These are phyloP conservation scores for Drosophila carrolli DNA, from an alignment of 1,140 invertebrate species.

Conservation along the genomic window DNA sequence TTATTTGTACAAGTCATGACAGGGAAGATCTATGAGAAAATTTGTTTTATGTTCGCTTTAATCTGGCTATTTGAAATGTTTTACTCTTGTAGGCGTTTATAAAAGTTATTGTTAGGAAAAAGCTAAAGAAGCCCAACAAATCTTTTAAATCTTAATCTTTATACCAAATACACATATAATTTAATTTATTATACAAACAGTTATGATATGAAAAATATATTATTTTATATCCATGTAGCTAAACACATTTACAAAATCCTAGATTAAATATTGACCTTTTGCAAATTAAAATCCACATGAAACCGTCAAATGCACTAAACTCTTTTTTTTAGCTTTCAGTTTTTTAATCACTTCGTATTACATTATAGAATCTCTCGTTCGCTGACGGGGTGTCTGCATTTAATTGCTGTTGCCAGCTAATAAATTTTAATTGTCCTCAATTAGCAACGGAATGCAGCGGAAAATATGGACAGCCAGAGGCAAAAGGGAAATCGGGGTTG, in stretches of 20 bases:
- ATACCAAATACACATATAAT: too few species aligned
- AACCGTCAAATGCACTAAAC: background rate
- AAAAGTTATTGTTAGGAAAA: too few species aligned
- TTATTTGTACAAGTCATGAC: constrained; percentile 13
- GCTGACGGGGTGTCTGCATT: constrained; percentile 62
- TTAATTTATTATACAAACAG: too few species aligned
- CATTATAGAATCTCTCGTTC: constrained; percentile 45
- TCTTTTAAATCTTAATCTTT: too few species aligned
- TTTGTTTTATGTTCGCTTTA: background rate
- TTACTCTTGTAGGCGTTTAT: too few species aligned
- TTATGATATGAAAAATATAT: too few species aligned
- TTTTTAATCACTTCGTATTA: constrained; percentile 26
- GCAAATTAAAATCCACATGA: background rate
- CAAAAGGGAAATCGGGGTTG: constrained; percentile 27
- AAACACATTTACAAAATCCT: too few species aligned
- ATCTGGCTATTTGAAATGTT: background rate
- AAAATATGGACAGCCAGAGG: constrained; percentile 34
- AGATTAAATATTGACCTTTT: background rate
- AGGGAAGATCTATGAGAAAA: background rate
- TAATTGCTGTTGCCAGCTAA: constrained; percentile 83
- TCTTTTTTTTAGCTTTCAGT: background rate
- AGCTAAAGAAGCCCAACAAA: too few species aligned
- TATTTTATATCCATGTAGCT: too few species aligned
- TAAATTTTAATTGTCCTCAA: constrained; percentile 84
- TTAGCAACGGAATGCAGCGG: constrained; percentile 76